Conservation (phyloP, 1,140 invertebrate species). For the Drosophila repleta region DNA sequence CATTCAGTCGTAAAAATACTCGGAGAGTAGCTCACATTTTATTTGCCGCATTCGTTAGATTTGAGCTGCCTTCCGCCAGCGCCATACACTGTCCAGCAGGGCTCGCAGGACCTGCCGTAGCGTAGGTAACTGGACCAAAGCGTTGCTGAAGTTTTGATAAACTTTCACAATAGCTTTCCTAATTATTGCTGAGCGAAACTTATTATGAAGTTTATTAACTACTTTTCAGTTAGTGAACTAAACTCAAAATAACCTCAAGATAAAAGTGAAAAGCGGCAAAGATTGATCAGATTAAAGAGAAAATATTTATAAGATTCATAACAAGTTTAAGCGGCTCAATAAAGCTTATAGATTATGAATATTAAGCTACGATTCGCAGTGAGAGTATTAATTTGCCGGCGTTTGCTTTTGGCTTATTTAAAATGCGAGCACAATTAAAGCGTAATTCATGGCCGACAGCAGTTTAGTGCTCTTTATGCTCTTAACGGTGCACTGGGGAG, state of each 20-base stretch:
- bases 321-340: too few relatives aligned
- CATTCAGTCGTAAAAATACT: conserved; percentile 43
- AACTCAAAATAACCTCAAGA: not conserved
- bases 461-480: conserved; percentile 78
- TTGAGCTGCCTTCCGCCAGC: conserved; percentile 8
- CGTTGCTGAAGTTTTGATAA: not conserved
- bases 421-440: conserved; percentile 74
- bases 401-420: conserved; percentile 27
- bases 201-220: not conserved
- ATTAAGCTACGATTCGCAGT: not conserved
- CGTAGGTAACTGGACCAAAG: not conserved
- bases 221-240: not conserved
- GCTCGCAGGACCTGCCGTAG: not conserved
- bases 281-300: too few relatives aligned
- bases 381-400: not conserved
- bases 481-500: conserved; percentile 72
- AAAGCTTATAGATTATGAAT: too few relatives aligned
- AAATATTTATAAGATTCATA: conserved; percentile 1
- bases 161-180: not conserved
- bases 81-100: not conserved
- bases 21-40: conserved; percentile 23
- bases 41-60: conserved; percentile 34
- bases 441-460: conserved; percentile 74
- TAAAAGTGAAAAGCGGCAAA: not conserved
- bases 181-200: not conserved